Base-by-base conservation (phyloP, 1,140 invertebrate species). In the Octopus sinensis region DNA sequence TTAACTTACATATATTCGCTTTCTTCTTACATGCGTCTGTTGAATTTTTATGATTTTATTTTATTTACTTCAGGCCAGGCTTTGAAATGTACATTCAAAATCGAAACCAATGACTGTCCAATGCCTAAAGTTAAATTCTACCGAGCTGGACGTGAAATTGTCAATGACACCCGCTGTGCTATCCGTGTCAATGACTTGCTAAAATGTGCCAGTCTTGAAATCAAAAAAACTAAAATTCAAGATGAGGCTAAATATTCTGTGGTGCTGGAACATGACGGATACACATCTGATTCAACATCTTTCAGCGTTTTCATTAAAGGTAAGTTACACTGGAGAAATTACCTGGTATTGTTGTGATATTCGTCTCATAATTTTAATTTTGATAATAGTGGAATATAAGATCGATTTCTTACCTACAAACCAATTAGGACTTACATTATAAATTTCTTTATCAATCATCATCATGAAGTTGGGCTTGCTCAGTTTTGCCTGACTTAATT, bases 241-340 rank as follows among this genome's bases (percentile, higher is more conserved):
- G 98, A 99, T 94, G 98, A 99, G 92, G 97, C 96, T 54, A 96
- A 96, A 90, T 99, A 99, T 92, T 96, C 95, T 89, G 93, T 98
- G 86, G 94, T 96, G 79, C 94, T 99, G 80, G 95, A 94, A 88
- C 98, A 99, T 80, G 95, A 98, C 88, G 98, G 98, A 81, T 95
- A 98, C 89, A 95, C 95, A 0, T 86, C 88, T 52, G 90, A 91
- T 80, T 85, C 87, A 77, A 96, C 96, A 81, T 96, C 98, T 89
- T 97, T 97, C 93, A 95, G 95, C 87, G 93, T 99, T 84, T 98
- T 97, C 90, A 97, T 99, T 54, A 98, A 97, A 86, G 97, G 96
- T 96, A 93, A 92, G 90, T 43, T 43, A 43, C 0, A 43, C 30
- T 43, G 30, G 30, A 3, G 30, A 43, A 43, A 43, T 43, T 43